Conservation (phyloP, 2,888 invertebrate species). For the Andrena haemorrhoa region DNA sequence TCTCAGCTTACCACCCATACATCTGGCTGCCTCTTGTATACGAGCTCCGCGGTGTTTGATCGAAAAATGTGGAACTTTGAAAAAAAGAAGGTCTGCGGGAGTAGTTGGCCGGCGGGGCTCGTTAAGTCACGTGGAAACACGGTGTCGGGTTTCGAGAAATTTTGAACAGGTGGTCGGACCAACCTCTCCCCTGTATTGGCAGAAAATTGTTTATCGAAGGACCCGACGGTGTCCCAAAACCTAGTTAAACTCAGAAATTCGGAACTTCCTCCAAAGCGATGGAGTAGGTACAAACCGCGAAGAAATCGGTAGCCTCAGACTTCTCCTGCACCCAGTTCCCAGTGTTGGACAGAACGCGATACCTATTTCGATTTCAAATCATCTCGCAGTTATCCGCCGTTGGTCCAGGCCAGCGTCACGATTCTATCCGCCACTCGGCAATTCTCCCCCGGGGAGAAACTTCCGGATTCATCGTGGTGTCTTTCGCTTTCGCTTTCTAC, state of each 20-base stretch:
- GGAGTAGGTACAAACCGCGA: too few species aligned
- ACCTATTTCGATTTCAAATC: slow-evolving; percentile 15
- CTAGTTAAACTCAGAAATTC: not conserved
- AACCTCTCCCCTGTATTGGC: not conserved
- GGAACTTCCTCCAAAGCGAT: too few species aligned
- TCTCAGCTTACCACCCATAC: slow-evolving; percentile 68
- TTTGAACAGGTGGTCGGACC: slow-evolving; percentile 53
- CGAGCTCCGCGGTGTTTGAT: slow-evolving; percentile 39
- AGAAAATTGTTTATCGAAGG: slow-evolving; percentile 23
- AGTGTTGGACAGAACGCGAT: not conserved
- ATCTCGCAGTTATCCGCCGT: slow-evolving; percentile 34
- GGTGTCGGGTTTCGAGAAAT: slow-evolving; percentile 66
- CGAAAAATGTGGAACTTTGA: slow-evolving; percentile 52
- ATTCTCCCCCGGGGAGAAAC: slow-evolving; percentile 67
- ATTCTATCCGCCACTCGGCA: slow-evolving; percentile 64
- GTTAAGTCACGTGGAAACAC: slow-evolving; percentile 58
- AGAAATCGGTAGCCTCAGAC: too few species aligned
- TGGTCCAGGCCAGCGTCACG: slow-evolving; percentile 59
- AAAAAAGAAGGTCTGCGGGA: slow-evolving; percentile 45
- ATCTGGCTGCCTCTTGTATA: slow-evolving; percentile 38
- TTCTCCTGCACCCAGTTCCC: not conserved
- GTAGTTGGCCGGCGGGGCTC: slow-evolving; percentile 4
- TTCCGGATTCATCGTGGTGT: slow-evolving; percentile 58
- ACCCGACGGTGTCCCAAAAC: not conserved
- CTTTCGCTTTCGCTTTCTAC: slow-evolving; percentile 76